Evolutionary conservation across 2,888 invertebrate genomes (phyloP), one percentile per base, ranked within the genome.

Genomic region (Hemaris fuciformis): DNA sequence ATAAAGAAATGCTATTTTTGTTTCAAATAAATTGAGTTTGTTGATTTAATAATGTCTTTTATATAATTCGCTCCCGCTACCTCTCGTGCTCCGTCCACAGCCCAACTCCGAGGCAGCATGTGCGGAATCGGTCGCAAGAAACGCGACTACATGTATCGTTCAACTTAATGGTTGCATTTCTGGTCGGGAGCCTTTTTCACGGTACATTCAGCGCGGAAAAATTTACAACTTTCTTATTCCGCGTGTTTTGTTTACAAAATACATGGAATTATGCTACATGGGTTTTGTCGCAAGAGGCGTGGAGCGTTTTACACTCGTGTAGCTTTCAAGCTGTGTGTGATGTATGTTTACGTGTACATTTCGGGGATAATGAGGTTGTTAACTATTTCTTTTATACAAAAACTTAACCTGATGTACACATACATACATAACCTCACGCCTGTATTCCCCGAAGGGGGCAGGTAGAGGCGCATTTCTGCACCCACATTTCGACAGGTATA

Each of bases 101-200:
- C 63, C 45, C 34, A 57, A 41, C 42, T 34, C 31, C 18, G n/a
- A 62, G 42, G 43, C 61, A 62, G 65, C 67, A 59, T 59, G 46
- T 41, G 60, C 57, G 41, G 61, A 67, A 64, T 66, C 63, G 68
- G 62, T 66, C 59, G 65, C 68, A 75, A 75, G 75, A 77, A 76
- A 75, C 71, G 69, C 70, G 69, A 38, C 38, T 38, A 38, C 61
- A 59, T 59, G 64, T 67, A 71, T 63, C 72, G 72, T 69, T 74
- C 71, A 71, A 69, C 63, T 68, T 74, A 80, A 80, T 80, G 78
- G 73, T 66, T 67, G 71, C 76, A 71, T 73, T 79, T 63, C 66
- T 64, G 67, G 68, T 68, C 72, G 63, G n/a, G 66, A 42, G 61
- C 65, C 68, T 62, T 66, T n/a, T 66, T 64, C 69, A 66, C 59